These are phyloP conservation scores for Nematopogon swammerdamellus DNA, from an alignment of 2,888 invertebrate species.

Conservation along the genomic window DNA sequence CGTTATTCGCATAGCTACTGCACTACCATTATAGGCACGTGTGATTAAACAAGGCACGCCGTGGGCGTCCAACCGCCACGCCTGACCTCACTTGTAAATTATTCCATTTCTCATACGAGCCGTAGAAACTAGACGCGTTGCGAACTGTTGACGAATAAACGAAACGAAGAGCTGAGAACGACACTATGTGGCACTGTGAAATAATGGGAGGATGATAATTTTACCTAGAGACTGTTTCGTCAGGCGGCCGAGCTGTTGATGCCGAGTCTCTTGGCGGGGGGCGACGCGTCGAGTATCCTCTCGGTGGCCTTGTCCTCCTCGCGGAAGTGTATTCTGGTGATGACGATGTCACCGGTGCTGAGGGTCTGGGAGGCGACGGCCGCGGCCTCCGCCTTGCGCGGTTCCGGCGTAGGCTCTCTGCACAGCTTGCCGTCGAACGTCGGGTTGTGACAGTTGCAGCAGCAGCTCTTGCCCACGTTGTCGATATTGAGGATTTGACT, in stretches of 20 bases:
- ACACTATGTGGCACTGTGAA: neutral
- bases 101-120: conserved; percentile 32
- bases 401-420: conserved; percentile 44
- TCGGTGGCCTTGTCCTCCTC: conserved; percentile 49
- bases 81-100: conserved; percentile 41
- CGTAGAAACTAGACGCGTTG: neutral
- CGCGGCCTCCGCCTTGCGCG: conserved; percentile 33
- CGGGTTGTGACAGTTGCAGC: conserved; percentile 55
- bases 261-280: conserved; percentile 35
- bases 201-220: neutral
- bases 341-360: conserved; percentile 90
- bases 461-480: conserved; percentile 45
- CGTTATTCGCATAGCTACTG: neutral
- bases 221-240: neutral
- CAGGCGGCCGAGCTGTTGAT: conserved; percentile 24
- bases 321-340: conserved; percentile 71
- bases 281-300: conserved; percentile 43
- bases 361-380: conserved; percentile 74
- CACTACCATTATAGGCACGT: neutral
- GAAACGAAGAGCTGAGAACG: neutral
- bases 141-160: neutral
- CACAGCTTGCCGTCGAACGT: conserved; percentile 36
- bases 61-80: conserved; percentile 17
- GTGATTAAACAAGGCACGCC: neutral
- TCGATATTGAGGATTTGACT: conserved; percentile 48